These are phyloP conservation scores for Mobula hypostoma DNA, from an alignment of 2,113 vertebrate species.

Conservation along the genomic window DNA sequence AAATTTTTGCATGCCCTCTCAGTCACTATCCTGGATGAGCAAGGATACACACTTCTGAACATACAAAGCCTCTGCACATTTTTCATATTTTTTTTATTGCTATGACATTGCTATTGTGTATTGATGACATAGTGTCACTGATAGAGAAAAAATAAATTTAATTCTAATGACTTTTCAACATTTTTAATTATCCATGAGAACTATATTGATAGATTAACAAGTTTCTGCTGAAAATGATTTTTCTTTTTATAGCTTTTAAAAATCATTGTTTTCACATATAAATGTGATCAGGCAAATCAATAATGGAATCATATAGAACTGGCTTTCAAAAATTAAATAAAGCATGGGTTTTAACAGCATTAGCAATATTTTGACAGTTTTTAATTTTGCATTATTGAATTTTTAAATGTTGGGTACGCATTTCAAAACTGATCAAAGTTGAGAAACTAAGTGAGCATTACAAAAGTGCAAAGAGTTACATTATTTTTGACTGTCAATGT, in stretches of 20 bases:
- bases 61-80: neutral
- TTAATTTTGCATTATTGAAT: neutral
- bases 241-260: neutral
- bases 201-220: neutral
- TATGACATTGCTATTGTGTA: neutral
- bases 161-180: neutral
- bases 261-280: neutral
- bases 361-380: neutral
- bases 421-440: neutral
- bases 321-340: neutral
- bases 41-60: neutral
- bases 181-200: neutral
- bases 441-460: neutral
- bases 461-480: neutral
- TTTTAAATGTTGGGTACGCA: neutral
- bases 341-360: neutral
- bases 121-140: neutral
- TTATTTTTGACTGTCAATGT: neutral
- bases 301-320: neutral
- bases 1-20: too few relatives aligned
- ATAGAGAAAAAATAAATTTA: neutral
- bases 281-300: neutral
- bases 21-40: too few relatives aligned
- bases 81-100: neutral
- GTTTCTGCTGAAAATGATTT: neutral